These are phyloP conservation scores for Stomatorhinus ivindoensis DNA, from an alignment of 2,113 vertebrate genomes.

Conservation along the genomic window DNA sequence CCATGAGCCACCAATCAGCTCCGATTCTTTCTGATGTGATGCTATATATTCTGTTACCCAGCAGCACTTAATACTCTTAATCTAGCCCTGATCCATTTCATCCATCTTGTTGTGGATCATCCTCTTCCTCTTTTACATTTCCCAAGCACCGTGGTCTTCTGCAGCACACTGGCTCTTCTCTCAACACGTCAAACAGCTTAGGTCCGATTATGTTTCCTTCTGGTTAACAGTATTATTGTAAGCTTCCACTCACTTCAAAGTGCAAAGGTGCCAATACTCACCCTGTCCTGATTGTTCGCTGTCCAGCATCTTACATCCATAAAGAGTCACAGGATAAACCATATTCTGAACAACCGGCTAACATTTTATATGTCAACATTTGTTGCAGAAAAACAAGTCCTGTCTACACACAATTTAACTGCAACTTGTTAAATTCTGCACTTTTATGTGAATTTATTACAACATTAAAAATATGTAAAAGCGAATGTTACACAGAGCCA, in stretches of 20 bases:
- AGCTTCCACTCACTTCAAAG: background rate
- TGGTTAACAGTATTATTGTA: background rate
- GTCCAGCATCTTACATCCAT: background rate
- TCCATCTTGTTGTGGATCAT: background rate
- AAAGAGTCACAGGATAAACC: background rate
- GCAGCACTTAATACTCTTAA: background rate
- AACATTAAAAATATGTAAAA: conserved; percentile 1
- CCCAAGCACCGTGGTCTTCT: background rate
- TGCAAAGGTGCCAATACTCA: background rate
- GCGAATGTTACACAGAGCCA: background rate
- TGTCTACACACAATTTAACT: background rate
- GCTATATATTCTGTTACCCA: background rate
- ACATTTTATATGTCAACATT: background rate
- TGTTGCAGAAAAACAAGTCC: background rate
- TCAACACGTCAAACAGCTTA: background rate
- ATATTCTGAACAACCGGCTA: background rate
- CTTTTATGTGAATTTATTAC: conserved; percentile 4
- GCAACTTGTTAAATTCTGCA: conserved; percentile 6
- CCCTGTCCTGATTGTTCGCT: background rate
- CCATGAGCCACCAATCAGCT: background rate
- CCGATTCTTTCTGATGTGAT: background rate
- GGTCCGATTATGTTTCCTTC: background rate
- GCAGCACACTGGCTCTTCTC: background rate
- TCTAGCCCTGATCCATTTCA: background rate
- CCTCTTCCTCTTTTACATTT: background rate